Conservation (phyloP, 2,113 vertebrate species). For the Chrysemys picta region DNA sequence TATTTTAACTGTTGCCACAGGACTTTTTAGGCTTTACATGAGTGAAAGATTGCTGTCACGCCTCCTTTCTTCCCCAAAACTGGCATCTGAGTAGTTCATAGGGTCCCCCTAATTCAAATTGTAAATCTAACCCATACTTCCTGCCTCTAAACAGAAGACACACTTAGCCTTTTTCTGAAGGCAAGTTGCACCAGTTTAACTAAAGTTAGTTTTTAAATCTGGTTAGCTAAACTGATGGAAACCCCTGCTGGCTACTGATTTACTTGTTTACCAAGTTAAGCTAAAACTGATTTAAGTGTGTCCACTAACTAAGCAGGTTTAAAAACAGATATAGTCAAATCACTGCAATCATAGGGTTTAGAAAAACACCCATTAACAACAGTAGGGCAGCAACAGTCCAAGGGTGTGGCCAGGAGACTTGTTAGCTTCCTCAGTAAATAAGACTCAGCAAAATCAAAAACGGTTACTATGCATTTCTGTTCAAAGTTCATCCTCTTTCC, state of each 20-base stretch:
- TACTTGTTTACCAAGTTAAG: background rate
- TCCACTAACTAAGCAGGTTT: background rate
- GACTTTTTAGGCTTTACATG: background rate
- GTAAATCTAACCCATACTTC: background rate
- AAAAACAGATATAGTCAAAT: background rate
- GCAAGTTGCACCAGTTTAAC: background rate
- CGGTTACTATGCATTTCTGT: background rate
- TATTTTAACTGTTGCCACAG: background rate
- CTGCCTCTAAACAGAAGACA: background rate
- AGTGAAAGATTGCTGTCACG: background rate
- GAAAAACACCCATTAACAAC: accelerated
- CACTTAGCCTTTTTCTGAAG: background rate
- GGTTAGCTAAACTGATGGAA: background rate
- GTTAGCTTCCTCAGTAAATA: background rate
- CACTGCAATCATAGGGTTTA: background rate
- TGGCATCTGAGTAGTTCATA: background rate
- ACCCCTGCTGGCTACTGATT: background rate
- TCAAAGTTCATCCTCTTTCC: background rate
- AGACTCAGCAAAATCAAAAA: background rate
- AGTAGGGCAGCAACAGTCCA: background rate
- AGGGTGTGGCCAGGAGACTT: background rate
- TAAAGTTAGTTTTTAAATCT: background rate
- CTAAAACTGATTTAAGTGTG: background rate
- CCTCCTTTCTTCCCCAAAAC: background rate
- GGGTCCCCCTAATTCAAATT: background rate